Percentiles rank a stretch among this genome's conserved stretches.
These are phyloP conservation scores for Palythoa grandis DNA, from an alignment of 92 coral and sea anemone species.

Conservation along the genomic window DNA sequence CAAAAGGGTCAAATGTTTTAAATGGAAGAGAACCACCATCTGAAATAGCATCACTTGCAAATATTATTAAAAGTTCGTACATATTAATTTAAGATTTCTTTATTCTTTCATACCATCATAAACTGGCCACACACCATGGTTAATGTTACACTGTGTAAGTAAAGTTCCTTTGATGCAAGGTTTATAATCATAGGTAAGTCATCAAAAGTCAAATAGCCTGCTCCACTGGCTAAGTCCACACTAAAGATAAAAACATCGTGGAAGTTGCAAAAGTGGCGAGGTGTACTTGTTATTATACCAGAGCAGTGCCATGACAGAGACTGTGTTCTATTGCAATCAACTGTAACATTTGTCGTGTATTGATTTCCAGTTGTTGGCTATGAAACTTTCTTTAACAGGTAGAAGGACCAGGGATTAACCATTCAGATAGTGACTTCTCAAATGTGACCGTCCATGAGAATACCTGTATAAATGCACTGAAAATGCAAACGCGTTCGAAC, in stretches of 20 bases:
- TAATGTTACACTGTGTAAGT: constrained; percentile 47
- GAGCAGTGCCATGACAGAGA: constrained; percentile 57
- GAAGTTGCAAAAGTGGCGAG: constrained; percentile 38
- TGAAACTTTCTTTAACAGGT: constrained; percentile 54
- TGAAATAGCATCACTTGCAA: too few relatives aligned
- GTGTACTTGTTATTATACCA: constrained; percentile 52
- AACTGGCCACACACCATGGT: constrained; percentile 30
- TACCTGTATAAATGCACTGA: too few relatives aligned
- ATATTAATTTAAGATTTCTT: constrained; percentile 12
- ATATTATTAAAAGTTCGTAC: too few relatives aligned
- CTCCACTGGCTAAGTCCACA: constrained; percentile 55
- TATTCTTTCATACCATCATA: constrained; percentile 56
- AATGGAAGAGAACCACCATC: too few relatives aligned
- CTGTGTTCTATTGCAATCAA: constrained; percentile 47
- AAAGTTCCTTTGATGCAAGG: constrained; percentile 32
- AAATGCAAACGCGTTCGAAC: too few relatives aligned
- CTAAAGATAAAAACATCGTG: constrained; percentile 48
- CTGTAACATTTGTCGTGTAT: constrained; percentile 23
- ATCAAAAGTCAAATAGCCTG: neutral
- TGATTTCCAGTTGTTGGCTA: constrained; percentile 47
- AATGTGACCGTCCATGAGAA: too few relatives aligned
- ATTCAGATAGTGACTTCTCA: constrained; percentile 4
- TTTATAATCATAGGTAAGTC: constrained; percentile 19
- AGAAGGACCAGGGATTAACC: constrained; percentile 22
- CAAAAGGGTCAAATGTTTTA: too few relatives aligned